These are phyloP conservation scores for Halictus rubicundus DNA, from an alignment of 1,140 invertebrate species.

Conservation along the genomic window DNA sequence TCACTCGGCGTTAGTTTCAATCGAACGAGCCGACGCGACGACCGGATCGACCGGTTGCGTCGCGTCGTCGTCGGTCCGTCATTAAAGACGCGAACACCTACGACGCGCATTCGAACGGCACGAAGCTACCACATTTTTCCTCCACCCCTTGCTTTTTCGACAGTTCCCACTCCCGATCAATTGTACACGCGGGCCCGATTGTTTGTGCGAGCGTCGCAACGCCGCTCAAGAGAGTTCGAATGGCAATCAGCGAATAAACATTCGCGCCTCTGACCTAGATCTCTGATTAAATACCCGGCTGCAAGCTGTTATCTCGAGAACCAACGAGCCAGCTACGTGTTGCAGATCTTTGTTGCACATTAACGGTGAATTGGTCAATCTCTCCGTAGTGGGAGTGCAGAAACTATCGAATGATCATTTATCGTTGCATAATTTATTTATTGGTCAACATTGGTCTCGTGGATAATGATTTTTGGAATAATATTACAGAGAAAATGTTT, in stretches of 20 bases:
- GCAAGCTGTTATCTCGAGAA: too few species aligned
- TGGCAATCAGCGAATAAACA: background rate
- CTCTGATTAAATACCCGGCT: too few species aligned
- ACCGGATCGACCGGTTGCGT: constrained; percentile 25
- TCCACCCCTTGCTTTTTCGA: background rate
- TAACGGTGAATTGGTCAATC: too few species aligned
- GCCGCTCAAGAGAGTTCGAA: background rate
- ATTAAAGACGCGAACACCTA: constrained; percentile 23
- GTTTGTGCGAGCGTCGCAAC: background rate
- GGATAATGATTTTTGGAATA: too few species aligned
- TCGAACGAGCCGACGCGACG: constrained; percentile 59
- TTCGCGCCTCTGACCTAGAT: background rate
- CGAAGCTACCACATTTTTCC: background rate
- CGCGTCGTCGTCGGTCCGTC: constrained; percentile 18
- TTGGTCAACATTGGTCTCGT: too few species aligned
- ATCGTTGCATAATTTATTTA: too few species aligned
- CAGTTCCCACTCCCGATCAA: background rate
- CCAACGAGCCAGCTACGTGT: too few species aligned
- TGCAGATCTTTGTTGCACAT: too few species aligned
- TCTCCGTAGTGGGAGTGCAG: too few species aligned
- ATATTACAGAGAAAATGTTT: too few species aligned
- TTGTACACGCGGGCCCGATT: background rate
- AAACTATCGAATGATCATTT: too few species aligned
- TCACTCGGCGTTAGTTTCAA: constrained; percentile 64
- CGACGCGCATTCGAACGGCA: background rate